Percentiles rank a stretch among this genome's conserved stretches.
These are phyloP conservation scores for Numenius arquata DNA, from an alignment of 2,113 vertebrate genomes.

Conservation along the genomic window DNA sequence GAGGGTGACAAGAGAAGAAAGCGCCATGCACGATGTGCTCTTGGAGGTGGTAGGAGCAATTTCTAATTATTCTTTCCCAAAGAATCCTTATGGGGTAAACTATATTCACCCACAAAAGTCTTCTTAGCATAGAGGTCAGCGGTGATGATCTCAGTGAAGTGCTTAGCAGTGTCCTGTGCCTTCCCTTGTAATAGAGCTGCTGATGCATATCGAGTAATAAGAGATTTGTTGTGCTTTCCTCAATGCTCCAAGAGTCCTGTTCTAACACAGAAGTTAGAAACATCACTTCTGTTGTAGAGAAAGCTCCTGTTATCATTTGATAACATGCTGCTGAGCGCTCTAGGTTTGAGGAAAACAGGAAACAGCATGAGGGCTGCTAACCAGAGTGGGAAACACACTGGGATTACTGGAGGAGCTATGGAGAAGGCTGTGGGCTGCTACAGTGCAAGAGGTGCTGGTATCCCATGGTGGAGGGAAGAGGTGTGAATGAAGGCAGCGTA, in stretches of 20 bases:
- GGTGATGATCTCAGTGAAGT: background rate
- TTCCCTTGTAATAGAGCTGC: background rate
- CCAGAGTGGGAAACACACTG: background rate
- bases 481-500: background rate
- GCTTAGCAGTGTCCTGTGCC: background rate
- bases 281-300: background rate
- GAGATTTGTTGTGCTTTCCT: background rate
- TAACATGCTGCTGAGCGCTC: background rate
- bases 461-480: background rate
- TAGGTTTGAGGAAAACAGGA: background rate
- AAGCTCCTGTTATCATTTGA: background rate
- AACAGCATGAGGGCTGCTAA: background rate
- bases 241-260: background rate
- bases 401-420: background rate
- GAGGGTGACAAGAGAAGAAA: background rate
- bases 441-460: background rate
- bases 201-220: background rate
- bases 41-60: background rate
- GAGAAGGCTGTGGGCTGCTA: background rate
- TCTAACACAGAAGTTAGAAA: background rate
- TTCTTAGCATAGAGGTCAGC: background rate
- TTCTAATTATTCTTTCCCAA: background rate
- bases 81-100: background rate
- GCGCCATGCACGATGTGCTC: background rate
- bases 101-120: background rate